Evolutionary conservation across 2,113 vertebrate genomes (phyloP), one percentile per base, ranked within the genome.

Genomic region (Sisor rabdophorus): DNA sequence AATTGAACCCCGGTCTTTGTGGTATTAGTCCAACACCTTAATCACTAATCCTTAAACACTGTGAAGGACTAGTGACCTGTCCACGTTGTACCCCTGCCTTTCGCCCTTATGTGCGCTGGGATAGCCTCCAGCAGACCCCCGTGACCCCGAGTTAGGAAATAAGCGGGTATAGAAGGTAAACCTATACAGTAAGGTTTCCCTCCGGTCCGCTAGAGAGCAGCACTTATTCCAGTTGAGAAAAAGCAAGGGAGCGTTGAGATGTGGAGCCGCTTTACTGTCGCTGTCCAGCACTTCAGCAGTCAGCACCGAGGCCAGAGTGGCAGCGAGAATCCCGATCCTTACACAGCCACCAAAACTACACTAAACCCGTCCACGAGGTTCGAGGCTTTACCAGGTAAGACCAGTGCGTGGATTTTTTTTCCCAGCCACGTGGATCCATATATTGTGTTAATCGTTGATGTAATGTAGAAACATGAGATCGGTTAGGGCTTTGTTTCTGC

Each of bases 261-360:
- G 22, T 36, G 58, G 26, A 63, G 68, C 16, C 65, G 63, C 63
- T 53, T 50, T 44, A 60, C 64, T 78, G 80, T 32, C 73, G 77
- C 77, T 82, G 81, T 82, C 81, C 81, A 82, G 81, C 70, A 82
- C 50, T 79, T 80, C 77, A 77, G 70, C 50, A 24, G 69, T 76
- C 77, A 82, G 78, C 78, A 82, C 74, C 78, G 70, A 58, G 63
- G 55, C 53, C 69, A 72, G 73, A 65, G 48, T 36, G 13, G 19
- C 54, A 32, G 58, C 24, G 40, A 56, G n/a, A 58, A 24, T 16
- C 55, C 58, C 7, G 73, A n/a, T 12, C 16, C 52, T 67, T 6
- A 26, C 48, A 17, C 56, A 36, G n/a, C 24, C 7, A 16, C 61
- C 17, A 8, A 75, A 80, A 72, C 60, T 64, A 17, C 69, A 44